Evolutionary conservation across 2,797 vertebrate species (phyloP).

Genomic region (Acipenser transmontanus): DNA sequence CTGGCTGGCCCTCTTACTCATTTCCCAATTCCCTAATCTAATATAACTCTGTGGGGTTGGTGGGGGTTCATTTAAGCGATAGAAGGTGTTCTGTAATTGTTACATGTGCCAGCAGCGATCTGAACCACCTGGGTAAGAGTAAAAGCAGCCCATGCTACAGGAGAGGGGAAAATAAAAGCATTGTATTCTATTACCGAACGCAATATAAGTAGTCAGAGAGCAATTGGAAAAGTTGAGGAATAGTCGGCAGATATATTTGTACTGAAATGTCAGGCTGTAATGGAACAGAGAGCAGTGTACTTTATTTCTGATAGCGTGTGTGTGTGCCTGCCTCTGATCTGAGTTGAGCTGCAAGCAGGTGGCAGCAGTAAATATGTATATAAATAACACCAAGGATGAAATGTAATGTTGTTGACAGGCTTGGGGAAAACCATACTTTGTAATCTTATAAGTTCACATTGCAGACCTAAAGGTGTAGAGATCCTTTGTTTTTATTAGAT

Average conservation of each 20-base stretch:
- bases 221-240: constrained; percentile 49
- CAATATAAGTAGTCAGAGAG: constrained; percentile 46
- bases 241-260: constrained; percentile 40
- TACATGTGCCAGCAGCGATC: constrained; percentile 49
- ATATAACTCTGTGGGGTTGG: constrained; percentile 57
- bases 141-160: constrained; percentile 30
- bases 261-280: constrained; percentile 57
- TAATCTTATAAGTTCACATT: constrained; percentile 27
- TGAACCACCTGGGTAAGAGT: constrained; percentile 53
- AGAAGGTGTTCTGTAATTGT: constrained; percentile 57
- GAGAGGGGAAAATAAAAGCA: constrained; percentile 28
- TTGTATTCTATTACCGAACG: constrained; percentile 53
- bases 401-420: constrained; percentile 50
- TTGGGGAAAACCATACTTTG: constrained; percentile 45
- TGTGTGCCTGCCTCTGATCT: constrained; percentile 18
- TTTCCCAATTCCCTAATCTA: constrained; percentile 74
- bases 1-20: constrained; percentile 50
- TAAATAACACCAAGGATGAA: constrained; percentile 58
- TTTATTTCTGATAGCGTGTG: constrained; percentile 25
- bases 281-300: constrained; percentile 41
- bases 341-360: constrained; percentile 50
- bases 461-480: neutral
- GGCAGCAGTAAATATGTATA: constrained; percentile 57
- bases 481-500: too few species aligned
- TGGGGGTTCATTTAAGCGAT: constrained; percentile 57